These are phyloP conservation scores for Corythornis vintsioides DNA, from an alignment of 2,113 vertebrate species.

Conservation along the genomic window DNA sequence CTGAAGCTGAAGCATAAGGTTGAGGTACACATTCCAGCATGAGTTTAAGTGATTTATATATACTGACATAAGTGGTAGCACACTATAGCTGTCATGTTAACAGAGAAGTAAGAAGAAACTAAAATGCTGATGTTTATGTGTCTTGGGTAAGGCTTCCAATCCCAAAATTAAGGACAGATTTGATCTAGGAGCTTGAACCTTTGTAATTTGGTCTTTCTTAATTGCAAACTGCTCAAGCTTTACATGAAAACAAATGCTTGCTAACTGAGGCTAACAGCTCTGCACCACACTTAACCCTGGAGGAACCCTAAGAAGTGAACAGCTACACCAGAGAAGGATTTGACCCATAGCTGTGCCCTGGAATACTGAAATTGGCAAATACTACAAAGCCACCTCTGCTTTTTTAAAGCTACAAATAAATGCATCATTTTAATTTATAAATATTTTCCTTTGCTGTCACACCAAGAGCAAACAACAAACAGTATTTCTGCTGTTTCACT, in stretches of 20 bases:
- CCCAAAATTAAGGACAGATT: neutral
- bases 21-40: neutral
- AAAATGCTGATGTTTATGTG: neutral
- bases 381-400: slow-evolving; percentile 53
- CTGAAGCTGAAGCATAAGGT: neutral
- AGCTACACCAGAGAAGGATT: neutral
- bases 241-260: neutral
- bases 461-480: slow-evolving; percentile 64
- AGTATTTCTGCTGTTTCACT: slow-evolving; percentile 65
- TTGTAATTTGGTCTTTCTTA: neutral
- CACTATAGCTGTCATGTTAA: neutral
- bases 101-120: neutral
- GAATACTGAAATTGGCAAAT: neutral
- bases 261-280: neutral
- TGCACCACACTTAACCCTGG: neutral
- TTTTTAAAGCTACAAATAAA: slow-evolving; percentile 73
- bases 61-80: neutral
- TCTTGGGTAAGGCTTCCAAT: neutral
- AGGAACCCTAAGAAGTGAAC: neutral
- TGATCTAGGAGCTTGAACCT: neutral
- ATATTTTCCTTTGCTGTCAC: slow-evolving; percentile 40
- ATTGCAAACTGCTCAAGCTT: slow-evolving; percentile 34
- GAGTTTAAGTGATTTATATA: neutral
- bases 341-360: slow-evolving; percentile 6
- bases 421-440: slow-evolving; percentile 64